Percentiles rank a stretch among this genome's conserved stretches.
Conservation (phyloP, 2,113 vertebrate species). For the Hyperoodon ampullatus region DNA sequence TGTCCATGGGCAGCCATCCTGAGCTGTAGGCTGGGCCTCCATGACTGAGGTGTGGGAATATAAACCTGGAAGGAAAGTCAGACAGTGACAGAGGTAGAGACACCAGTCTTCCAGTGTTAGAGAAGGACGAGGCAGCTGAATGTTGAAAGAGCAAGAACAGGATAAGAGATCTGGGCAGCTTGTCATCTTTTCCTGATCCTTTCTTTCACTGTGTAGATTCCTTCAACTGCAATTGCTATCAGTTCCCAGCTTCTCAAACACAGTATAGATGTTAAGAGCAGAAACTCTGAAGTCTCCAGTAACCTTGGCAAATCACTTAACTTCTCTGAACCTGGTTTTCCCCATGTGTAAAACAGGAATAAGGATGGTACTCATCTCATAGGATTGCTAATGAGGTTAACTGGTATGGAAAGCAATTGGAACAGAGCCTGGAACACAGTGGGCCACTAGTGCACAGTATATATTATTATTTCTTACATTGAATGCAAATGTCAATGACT, state of each 20-base stretch:
- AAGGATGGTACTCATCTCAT: not conserved
- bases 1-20: not conserved
- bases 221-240: not conserved
- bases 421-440: not conserved
- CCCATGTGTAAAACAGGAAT: not conserved
- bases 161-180: not conserved
- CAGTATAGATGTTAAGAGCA: not conserved
- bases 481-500: not conserved
- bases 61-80: not conserved
- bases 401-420: not conserved
- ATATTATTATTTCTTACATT: not conserved
- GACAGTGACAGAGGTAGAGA: not conserved
- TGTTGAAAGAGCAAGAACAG: not conserved
- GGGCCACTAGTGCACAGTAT: not conserved
- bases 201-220: not conserved
- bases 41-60: not conserved
- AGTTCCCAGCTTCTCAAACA: not conserved
- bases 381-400: not conserved
- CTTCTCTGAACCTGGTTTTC: not conserved
- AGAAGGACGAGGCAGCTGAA: not conserved
- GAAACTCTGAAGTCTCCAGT: not conserved
- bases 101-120: not conserved
- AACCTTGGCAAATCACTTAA: not conserved
- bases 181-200: not conserved
- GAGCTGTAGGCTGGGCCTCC: not conserved